These are phyloP conservation scores for Odontomyia ornata DNA, from an alignment of 2,888 invertebrate species.

Conservation along the genomic window DNA sequence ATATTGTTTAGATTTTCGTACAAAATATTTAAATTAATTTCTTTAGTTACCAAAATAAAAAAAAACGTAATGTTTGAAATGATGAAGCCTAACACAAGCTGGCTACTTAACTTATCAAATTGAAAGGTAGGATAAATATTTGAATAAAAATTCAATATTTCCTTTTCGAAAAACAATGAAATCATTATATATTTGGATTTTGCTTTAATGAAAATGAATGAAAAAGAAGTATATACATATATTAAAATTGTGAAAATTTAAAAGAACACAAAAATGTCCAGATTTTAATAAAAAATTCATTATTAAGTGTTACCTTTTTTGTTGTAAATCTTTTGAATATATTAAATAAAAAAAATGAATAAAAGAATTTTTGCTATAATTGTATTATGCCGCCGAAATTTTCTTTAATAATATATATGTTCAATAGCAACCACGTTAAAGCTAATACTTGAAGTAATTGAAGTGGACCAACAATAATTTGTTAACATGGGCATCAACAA, in stretches of 20 bases:
- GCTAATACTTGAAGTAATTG: too few species aligned
- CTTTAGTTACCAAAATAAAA: constrained; percentile 18
- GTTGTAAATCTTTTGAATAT: constrained; percentile 42
- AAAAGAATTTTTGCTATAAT: constrained; percentile 36
- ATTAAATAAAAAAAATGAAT: constrained; percentile 26
- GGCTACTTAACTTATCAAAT: not conserved
- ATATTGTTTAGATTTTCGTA: constrained; percentile 8
- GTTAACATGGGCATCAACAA: too few species aligned
- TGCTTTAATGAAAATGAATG: constrained; percentile 28
- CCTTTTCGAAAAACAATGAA: not conserved
- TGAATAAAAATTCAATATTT: not conserved
- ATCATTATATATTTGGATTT: constrained; percentile 14
- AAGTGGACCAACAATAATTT: too few species aligned
- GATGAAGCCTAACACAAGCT: not conserved
- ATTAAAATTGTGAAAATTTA: constrained; percentile 25
- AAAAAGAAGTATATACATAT: constrained; percentile 15
- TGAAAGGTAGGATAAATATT: constrained; percentile 4
- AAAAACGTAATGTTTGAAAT: not conserved
- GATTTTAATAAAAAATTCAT: constrained; percentile 39
- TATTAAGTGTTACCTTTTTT: constrained; percentile 44
- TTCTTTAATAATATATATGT: not conserved
- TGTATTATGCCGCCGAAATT: not conserved
- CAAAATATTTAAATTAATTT: not conserved
- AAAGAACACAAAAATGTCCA: constrained; percentile 38
- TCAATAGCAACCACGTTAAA: not conserved